Evolutionary conservation across 2,888 invertebrate species (phyloP), one percentile per base, ranked within the genome.

Genomic region (Galeruca laticollis): DNA sequence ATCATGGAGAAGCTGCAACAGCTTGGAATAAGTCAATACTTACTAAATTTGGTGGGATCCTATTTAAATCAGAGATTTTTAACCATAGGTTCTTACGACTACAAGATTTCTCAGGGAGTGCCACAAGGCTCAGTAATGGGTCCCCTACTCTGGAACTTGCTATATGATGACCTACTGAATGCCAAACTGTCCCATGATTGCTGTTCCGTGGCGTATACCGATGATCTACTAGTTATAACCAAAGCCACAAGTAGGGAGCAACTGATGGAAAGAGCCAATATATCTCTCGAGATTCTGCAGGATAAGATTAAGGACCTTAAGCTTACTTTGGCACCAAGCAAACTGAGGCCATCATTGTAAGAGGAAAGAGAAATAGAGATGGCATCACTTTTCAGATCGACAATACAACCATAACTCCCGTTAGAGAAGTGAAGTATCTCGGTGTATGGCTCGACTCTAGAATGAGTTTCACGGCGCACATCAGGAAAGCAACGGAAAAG

Each of bases 221-320:
- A 73, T 15, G 70, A 73, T n/a, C 35, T 73, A n/a, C 47, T 33
- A 1, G 4, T 73, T 1, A 26, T 68, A 0, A 57, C 65, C 1
- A 60, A 11, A 21, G 68, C 62, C 13, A 26, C n/a, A 6, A n/a
- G 10, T 10, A 35, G 51, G 1, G 18, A 21, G 5, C 15, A 62
- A 11, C 40, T 66, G 11, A 43, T 51, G 6, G 1, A 35, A 8
- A 65, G 9, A 26, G 69, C 60, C 10, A 54, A 68, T 9, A 54
- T 51, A 13, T 18, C 65, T 4, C 26, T 70, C 2, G 51, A 37
- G 11, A 52, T n/a, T n/a, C n/a, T n/a, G n/a, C n/a, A n/a, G n/a
- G n/a, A n/a, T n/a, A n/a, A n/a, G n/a, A n/a, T n/a, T 60, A 13
- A 43, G 3, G 6, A 40, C 13, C 61, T 54, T n/a, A 51, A 54